These are phyloP conservation scores for Pseudomyrmex cubaensis DNA, from an alignment of 1,140 invertebrate genomes.

Conservation along the genomic window DNA sequence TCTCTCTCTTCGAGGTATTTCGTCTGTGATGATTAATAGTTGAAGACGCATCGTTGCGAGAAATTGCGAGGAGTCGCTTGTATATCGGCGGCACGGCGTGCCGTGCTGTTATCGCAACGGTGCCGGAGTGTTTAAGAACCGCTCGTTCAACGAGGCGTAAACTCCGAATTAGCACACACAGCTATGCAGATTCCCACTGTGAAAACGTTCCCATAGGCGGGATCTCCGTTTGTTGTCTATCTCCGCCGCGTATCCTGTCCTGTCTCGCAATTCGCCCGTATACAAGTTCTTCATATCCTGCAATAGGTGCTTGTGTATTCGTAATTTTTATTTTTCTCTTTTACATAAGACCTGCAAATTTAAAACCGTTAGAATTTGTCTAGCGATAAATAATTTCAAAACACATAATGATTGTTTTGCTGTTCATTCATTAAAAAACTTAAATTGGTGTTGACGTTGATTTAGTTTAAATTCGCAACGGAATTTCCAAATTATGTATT, in stretches of 20 bases:
- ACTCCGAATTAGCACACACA: constrained; percentile 68
- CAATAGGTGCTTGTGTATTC: not conserved
- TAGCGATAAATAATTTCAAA: too few relatives aligned
- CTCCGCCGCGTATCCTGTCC: not conserved
- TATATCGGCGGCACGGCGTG: not conserved
- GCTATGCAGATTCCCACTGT: constrained; percentile 55
- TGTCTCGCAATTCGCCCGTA: not conserved
- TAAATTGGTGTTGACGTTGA: too few relatives aligned
- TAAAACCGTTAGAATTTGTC: too few relatives aligned
- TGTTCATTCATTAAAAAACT: too few relatives aligned
- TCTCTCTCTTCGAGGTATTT: not conserved
- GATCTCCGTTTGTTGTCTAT: not conserved
- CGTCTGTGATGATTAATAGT: constrained; percentile 37
- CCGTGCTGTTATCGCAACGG: constrained; percentile 55
- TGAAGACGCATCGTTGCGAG: constrained; percentile 51
- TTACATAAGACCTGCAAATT: too few relatives aligned
- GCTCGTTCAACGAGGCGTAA: constrained; percentile 68
- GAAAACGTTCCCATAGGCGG: constrained; percentile 54
- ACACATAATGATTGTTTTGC: too few relatives aligned
- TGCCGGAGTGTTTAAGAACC: constrained; percentile 61
- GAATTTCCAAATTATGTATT: too few relatives aligned
- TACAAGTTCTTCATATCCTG: not conserved
- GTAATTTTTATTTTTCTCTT: not conserved
- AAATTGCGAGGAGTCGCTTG: constrained; percentile 47
- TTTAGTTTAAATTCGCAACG: too few relatives aligned